Percentiles rank a stretch among this genome's conserved stretches.
Conservation (phyloP, 1,140 invertebrate genomes). For the Kradibia gibbosae region DNA sequence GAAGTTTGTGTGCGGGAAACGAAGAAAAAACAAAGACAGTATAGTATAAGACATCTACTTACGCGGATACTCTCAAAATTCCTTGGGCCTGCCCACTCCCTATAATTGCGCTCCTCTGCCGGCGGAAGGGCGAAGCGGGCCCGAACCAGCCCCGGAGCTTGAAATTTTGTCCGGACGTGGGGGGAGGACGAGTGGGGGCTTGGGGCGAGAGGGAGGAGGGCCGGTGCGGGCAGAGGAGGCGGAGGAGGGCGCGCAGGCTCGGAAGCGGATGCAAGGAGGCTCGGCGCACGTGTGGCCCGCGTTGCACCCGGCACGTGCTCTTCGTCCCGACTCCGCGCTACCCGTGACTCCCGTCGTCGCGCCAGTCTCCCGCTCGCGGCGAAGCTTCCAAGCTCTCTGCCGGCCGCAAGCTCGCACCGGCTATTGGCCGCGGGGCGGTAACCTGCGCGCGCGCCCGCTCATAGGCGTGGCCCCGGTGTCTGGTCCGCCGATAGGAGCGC, state of each 20-base stretch:
- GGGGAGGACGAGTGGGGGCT: no score
- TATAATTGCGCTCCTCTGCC: no score
- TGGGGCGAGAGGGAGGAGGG: background rate
- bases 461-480: conserved; percentile 66
- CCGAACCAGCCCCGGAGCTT: no score
- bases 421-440: conserved; percentile 70
- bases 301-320: conserved; percentile 70
- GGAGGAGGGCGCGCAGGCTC: background rate
- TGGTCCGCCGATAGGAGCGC: conserved; percentile 60
- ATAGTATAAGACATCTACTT: conserved; percentile 21
- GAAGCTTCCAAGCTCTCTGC: conserved; percentile 50
- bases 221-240: background rate
- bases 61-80: conserved; percentile 8
- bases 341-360: conserved; percentile 52
- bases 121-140: no score
- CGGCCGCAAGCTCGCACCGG: conserved; percentile 41
- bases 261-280: conserved; percentile 50
- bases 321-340: conserved; percentile 63
- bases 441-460: conserved; percentile 69
- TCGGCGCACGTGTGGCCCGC: conserved; percentile 67
- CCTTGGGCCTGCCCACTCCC: conserved; percentile 2
- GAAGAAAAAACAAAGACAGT: background rate
- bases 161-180: no score
- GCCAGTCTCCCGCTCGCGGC: conserved; percentile 37
- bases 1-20: background rate